Conservation (phyloP, 2,888 invertebrate genomes). For the Eupithecia dodoneata region DNA sequence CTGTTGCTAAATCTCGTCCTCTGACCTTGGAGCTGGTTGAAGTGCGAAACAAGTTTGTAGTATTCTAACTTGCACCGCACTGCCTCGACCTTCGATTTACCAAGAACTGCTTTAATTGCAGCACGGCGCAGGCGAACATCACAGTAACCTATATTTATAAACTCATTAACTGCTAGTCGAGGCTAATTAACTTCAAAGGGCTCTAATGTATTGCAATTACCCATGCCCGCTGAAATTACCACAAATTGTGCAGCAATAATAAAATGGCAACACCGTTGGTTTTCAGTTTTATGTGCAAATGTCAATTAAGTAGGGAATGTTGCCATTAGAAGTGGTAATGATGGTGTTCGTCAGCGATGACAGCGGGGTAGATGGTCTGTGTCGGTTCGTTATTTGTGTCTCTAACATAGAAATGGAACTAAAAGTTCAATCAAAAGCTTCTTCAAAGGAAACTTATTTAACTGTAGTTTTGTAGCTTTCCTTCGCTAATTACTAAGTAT, state of each 20-base stretch:
- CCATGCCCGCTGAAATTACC: constrained; percentile 42
- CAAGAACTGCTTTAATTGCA: constrained; percentile 32
- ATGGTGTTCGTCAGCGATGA: neutral
- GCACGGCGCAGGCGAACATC: constrained; percentile 45
- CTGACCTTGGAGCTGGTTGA: neutral
- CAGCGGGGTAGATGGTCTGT: neutral
- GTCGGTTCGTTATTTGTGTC: neutral
- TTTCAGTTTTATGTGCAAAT: constrained; percentile 23
- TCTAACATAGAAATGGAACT: neutral
- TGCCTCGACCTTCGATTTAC: constrained; percentile 19
- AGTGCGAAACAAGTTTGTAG: neutral
- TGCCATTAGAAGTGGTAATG: neutral
- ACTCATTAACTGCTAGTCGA: constrained; percentile 48
- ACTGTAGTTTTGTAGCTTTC: neutral
- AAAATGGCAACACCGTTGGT: constrained; percentile 36
- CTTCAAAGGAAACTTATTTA: neutral
- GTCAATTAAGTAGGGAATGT: constrained; percentile 20
- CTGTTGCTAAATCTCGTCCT: neutral
- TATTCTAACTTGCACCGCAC: constrained; percentile 1
- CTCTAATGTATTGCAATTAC: constrained; percentile 64
- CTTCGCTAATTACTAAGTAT: neutral
- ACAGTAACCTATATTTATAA: constrained; percentile 48
- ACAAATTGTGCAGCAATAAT: constrained; percentile 40
- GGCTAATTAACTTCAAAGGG: constrained; percentile 71
- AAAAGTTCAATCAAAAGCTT: neutral